A percentile compares a stretch with the other conserved stretches of the same genome.
Evolutionary conservation across 2,113 vertebrate genomes (phyloP).

Genomic region (Paratilapia polleni): DNA sequence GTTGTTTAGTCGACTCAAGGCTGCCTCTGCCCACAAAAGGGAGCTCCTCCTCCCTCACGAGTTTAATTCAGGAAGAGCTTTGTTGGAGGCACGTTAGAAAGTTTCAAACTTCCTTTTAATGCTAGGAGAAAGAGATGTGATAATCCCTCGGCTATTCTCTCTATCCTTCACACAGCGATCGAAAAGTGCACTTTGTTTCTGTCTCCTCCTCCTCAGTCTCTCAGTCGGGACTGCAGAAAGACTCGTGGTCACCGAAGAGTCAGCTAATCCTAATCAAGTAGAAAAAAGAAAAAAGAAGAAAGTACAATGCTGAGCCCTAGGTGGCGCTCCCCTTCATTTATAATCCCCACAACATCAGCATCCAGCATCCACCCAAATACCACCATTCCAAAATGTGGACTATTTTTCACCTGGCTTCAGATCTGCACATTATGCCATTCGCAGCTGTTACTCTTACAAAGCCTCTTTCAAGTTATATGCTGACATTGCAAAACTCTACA

Average conservation of each 20-base stretch:
- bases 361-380: background rate
- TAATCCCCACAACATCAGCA: conserved; percentile 24
- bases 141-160: conserved; percentile 29
- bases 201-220: background rate
- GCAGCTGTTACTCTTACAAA: conserved; percentile 24
- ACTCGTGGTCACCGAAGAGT: conserved; percentile 24
- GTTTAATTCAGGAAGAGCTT: conserved; percentile 7
- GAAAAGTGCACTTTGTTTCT: background rate
- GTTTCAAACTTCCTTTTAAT: conserved; percentile 24
- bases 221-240: conserved; percentile 23
- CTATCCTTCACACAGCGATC: conserved; percentile 25
- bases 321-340: conserved; percentile 17
- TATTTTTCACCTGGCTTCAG: conserved; percentile 15
- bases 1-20: background rate
- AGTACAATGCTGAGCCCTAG: conserved; percentile 7
- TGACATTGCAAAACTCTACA: conserved; percentile 23
- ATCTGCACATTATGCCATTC: conserved; percentile 40
- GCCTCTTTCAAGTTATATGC: conserved; percentile 47
- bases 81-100: conserved; percentile 13
- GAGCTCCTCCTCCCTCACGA: conserved; percentile 1
- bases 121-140: conserved; percentile 14
- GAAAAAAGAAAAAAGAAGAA: conserved; percentile 36
- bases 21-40: conserved; percentile 38
- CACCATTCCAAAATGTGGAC: conserved; percentile 8
- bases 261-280: conserved; percentile 56